A percentile compares a stretch with the other conserved stretches of the same genome.
These are phyloP conservation scores for Rhagonycha lutea DNA, from an alignment of 2,888 invertebrate species.

Conservation along the genomic window DNA sequence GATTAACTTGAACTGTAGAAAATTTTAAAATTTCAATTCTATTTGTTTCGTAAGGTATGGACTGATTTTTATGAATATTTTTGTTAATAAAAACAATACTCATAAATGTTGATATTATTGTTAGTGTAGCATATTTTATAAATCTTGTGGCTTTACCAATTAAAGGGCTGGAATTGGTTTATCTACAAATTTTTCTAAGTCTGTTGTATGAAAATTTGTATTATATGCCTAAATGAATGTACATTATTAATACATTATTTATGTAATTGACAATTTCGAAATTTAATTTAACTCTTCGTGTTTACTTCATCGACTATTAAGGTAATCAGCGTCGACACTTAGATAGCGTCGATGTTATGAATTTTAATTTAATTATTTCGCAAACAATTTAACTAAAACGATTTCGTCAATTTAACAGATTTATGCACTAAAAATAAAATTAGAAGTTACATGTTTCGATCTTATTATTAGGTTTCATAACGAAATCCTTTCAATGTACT, in stretches of 20 bases:
- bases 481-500: no score
- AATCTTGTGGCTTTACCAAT: slow-evolving; percentile 21
- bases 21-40: background rate
- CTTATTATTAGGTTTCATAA: no score
- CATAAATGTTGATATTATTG: background rate
- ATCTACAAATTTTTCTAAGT: slow-evolving; percentile 2
- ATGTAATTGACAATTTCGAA: slow-evolving; percentile 26
- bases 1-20: background rate
- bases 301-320: background rate
- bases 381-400: background rate
- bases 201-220: background rate
- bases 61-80: background rate
- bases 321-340: background rate
- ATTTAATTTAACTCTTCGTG: background rate
- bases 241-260: slow-evolving; percentile 38
- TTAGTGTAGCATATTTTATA: background rate
- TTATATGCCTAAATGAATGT: background rate
- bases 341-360: background rate
- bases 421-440: background rate
- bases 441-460: no score
- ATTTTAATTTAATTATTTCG: background rate
- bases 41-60: background rate
- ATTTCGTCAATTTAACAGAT: background rate
- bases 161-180: slow-evolving; percentile 30
- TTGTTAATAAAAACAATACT: background rate